These are phyloP conservation scores for Drosophila neoperkinsi DNA, from an alignment of 2,888 invertebrate genomes.

Conservation along the genomic window DNA sequence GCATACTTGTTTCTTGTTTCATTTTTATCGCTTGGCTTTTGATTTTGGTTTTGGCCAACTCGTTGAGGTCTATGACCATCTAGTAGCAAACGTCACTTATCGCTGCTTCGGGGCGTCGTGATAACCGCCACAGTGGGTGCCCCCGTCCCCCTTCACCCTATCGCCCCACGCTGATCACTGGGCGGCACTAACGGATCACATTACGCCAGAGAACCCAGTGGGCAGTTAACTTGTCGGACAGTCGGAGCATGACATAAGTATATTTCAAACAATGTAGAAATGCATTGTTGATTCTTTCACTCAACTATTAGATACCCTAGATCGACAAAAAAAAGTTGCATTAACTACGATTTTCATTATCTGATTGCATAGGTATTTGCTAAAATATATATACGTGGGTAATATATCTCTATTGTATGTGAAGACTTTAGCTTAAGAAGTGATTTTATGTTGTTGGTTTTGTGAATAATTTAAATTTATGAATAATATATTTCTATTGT, in stretches of 20 bases:
- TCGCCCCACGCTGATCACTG: constrained; percentile 28
- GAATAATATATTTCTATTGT: not conserved
- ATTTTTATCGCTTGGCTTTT: constrained; percentile 46
- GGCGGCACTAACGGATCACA: constrained; percentile 52
- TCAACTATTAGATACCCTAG: constrained; percentile 8
- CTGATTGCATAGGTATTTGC: not conserved
- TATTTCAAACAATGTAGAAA: constrained; percentile 6
- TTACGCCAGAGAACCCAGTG: constrained; percentile 56
- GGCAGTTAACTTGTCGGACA: constrained; percentile 53
- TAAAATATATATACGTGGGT: not conserved
- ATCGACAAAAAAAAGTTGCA: not conserved
- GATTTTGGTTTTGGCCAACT: constrained; percentile 30
- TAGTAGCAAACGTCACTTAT: constrained; percentile 45
- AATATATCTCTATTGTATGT: not conserved
- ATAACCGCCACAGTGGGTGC: constrained; percentile 34
- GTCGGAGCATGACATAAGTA: constrained; percentile 58
- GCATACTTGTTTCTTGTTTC: constrained; percentile 7
- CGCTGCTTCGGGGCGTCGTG: constrained; percentile 41
- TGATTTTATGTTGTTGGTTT: not conserved
- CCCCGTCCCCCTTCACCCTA: not conserved
- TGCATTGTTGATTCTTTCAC: not conserved
- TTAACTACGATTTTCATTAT: not conserved
- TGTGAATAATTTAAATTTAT: not conserved
- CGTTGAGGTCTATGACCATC: constrained; percentile 59
- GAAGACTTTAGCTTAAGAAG: not conserved